Conservation (phyloP, 2,888 invertebrate genomes). For the Scaptomyza parva region DNA sequence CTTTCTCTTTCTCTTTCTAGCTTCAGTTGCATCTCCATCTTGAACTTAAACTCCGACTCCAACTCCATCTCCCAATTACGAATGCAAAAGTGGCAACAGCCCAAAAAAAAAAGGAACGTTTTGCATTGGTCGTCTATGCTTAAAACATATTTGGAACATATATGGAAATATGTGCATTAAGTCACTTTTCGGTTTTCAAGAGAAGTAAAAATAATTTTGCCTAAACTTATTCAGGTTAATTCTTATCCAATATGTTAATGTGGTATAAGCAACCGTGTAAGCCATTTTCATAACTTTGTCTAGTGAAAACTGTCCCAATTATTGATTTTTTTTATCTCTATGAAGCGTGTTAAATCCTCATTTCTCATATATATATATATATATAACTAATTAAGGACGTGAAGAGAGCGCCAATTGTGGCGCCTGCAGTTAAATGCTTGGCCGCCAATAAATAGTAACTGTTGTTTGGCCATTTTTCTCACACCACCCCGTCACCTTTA, state of each 20-base stretch:
- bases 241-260: no score
- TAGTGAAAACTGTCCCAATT: background rate
- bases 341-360: no score
- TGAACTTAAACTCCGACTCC: background rate
- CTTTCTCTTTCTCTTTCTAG: no score
- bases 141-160: background rate
- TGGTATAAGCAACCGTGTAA: no score
- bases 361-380: no score
- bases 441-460: background rate
- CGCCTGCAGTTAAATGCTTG: background rate
- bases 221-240: background rate
- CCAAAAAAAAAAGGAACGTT: background rate
- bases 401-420: no score
- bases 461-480: background rate
- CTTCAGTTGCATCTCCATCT: background rate
- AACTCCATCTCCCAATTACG: constrained; percentile 3
- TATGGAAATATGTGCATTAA: background rate
- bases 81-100: constrained; percentile 11
- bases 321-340: no score
- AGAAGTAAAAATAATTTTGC: background rate
- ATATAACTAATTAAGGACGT: no score
- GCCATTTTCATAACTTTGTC: background rate
- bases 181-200: background rate
- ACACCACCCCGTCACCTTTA: no score
- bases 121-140: background rate